Conservation (phyloP, 2,888 invertebrate species). For the Cyclophora albipunctata region DNA sequence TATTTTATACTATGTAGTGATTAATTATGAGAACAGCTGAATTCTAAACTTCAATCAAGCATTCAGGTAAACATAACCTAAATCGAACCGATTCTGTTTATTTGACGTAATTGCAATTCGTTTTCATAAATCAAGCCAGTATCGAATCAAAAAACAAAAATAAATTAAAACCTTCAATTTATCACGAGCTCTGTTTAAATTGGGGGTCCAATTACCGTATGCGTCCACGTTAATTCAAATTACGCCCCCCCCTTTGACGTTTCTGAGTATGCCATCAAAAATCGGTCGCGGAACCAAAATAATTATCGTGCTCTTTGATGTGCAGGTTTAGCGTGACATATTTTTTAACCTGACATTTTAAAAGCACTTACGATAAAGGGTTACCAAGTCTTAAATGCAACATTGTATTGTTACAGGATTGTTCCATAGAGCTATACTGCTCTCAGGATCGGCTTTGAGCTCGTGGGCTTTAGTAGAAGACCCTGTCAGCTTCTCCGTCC, state of each 20-base stretch:
- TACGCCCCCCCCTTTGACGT: conserved; percentile 8
- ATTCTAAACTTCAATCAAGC: too few species aligned
- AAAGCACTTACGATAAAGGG: neutral
- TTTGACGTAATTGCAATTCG: neutral
- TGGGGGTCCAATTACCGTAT: conserved; percentile 13
- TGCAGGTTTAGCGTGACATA: neutral
- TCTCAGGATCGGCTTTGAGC: conserved; percentile 91
- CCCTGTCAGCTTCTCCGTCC: conserved; percentile 87
- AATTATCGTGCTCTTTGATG: neutral
- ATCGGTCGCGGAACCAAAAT: conserved; percentile 1
- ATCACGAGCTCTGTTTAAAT: conserved; percentile 12
- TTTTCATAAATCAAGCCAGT: neutral
- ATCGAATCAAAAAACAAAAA: neutral
- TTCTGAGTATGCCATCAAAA: conserved; percentile 4
- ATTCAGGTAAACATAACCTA: too few species aligned
- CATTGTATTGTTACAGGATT: conserved; percentile 75
- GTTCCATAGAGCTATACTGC: conserved; percentile 89
- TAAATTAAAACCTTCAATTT: neutral
- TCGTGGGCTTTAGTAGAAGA: conserved; percentile 94
- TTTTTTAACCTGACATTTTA: neutral
- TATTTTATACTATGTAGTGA: too few species aligned
- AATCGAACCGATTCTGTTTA: neutral
- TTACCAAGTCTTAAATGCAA: neutral
- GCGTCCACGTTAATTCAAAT: conserved; percentile 14
- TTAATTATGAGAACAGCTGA: too few species aligned